Conservation (phyloP, 2,797 vertebrate species). For the Chiroxiphia lanceolata region DNA sequence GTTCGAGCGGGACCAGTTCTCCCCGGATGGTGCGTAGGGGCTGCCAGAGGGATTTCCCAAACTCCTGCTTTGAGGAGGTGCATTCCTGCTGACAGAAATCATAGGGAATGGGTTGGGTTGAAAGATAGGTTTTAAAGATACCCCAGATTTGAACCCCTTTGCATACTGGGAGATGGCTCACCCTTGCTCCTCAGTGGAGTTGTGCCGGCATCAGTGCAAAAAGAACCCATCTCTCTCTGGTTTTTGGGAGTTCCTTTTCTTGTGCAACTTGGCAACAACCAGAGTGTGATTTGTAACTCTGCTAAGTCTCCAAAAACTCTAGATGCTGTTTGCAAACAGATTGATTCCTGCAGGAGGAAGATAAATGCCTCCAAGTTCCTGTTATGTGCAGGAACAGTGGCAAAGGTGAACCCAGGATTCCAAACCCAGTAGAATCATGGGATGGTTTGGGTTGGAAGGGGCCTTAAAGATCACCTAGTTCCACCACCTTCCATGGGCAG, state of each 20-base stretch:
- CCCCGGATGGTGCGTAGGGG: constrained; percentile 88
- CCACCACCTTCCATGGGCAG: background rate
- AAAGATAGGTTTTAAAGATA: background rate
- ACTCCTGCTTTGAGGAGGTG: background rate
- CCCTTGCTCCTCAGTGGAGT: background rate
- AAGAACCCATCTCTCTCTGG: background rate
- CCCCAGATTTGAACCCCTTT: background rate
- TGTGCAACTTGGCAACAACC: background rate
- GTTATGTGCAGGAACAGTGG: background rate
- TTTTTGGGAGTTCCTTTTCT: background rate
- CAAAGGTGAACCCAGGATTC: background rate
- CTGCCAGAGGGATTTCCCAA: background rate
- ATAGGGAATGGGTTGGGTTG: background rate
- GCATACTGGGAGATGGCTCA: background rate
- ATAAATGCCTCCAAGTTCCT: background rate
- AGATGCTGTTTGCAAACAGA: background rate
- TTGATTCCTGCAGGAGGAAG: background rate
- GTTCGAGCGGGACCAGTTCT: constrained; percentile 98
- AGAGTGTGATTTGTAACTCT: background rate
- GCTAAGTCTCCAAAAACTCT: background rate
- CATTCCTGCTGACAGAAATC: background rate
- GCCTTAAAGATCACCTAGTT: background rate
- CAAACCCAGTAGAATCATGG: rapidly evolving
- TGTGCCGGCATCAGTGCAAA: background rate
- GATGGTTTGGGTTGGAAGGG: background rate